Evolutionary conservation across 2,888 invertebrate genomes (phyloP), one percentile per base, ranked within the genome.

Genomic region (Acleris sparsana): DNA sequence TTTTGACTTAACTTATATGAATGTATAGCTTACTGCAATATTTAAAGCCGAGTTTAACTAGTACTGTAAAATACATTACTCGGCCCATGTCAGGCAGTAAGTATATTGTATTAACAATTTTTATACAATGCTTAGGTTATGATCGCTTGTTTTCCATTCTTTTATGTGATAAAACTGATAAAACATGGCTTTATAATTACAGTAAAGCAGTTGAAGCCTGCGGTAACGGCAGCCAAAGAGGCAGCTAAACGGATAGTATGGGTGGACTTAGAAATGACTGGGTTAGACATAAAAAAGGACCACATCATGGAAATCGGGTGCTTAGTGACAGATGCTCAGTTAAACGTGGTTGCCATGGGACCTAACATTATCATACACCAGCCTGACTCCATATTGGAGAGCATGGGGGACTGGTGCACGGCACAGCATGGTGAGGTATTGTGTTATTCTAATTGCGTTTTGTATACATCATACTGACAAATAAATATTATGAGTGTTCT

Each of bases 211-310:
- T 44, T 63, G 7, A 56, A 53, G 48, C 71, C 56, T 46, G 71
- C 70, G 74, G 68, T 63, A 44, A 49, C 52, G 56, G 17, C 52
- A 17, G 62, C 51, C 5, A 80, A 72, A 71, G 75, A 76, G 63
- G 76, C 76, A 48, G 83, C 84, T 0, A 89, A 89, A 62, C 79
- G 85, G 44, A 91, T 97, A 70, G 95, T 96, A 16, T 97, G 97
- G 97, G 89, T 96, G 51, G 96, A 97, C 76, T 83, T 96, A 75
- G 97, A 97, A 95, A 97, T 99, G 98, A 97, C 98, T 9, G 99
- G 99, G 0, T 87, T 99, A 17, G 94, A 98, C 80, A 82, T 96
- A 56, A 92, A 95, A 0, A 94, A 88, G 60, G 96, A 97, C 78
- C 94, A 95, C 70, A 97, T 99, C 62, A 85, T 99, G 77, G 99